A percentile compares a stretch with the other conserved stretches of the same genome.
These are phyloP conservation scores for Notiomystis cincta DNA, from an alignment of 2,113 vertebrate genomes.

Conservation along the genomic window DNA sequence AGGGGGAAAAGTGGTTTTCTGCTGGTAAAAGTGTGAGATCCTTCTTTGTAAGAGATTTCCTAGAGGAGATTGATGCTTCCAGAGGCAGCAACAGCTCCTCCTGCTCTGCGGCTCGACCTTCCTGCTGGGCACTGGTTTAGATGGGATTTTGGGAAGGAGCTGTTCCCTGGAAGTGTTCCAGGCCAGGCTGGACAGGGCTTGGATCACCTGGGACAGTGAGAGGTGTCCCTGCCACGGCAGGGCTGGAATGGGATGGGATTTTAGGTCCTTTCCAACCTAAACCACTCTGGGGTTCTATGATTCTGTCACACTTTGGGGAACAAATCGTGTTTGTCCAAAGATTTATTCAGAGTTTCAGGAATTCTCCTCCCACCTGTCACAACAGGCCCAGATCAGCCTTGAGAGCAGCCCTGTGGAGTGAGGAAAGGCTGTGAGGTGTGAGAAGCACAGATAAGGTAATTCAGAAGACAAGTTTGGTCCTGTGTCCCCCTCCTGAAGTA, in stretches of 20 bases:
- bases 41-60: background rate
- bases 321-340: background rate
- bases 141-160: background rate
- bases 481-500: background rate
- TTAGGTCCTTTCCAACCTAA: background rate
- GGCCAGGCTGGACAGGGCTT: background rate
- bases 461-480: background rate
- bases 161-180: background rate
- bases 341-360: background rate
- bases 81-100: background rate
- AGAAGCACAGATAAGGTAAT: background rate
- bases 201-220: background rate
- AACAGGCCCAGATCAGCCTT: background rate
- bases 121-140: background rate
- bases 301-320: background rate
- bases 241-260: background rate
- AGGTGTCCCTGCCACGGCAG: background rate
- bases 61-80: background rate
- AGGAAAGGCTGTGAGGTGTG: background rate
- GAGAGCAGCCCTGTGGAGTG: background rate
- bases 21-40: rapidly evolving
- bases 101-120: rapidly evolving
- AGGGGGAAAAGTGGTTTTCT: background rate
- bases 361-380: background rate
- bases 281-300: background rate